Evolutionary conservation across 2,113 vertebrate species (phyloP), one percentile per base, ranked within the genome.

Genomic region (Regulus satrapa): DNA sequence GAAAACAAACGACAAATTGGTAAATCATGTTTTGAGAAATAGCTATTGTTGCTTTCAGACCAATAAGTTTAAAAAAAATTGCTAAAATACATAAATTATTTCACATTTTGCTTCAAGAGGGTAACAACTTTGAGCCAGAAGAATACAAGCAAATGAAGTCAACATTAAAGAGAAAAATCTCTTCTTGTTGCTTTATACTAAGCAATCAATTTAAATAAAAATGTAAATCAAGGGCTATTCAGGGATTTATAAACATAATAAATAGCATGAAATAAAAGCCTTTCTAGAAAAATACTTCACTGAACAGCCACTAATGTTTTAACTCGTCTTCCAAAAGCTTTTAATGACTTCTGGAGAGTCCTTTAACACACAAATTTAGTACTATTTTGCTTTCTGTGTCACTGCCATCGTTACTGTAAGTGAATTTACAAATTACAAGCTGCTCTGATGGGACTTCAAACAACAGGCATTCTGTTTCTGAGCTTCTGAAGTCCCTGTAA

Each of bases 1-100:
- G 99, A 99, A 95, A 99, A 96, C 97, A 99, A 97, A 97, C 98
- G 98, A 86, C 99, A 98, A 79, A 88, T 98, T 96, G 98, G 99
- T 99, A 97, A 97, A 98, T 97, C 69, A 71, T 82, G 40, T 87
- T 93, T 89, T 71, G 69, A 94, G 82, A 95, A 96, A 93, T 94
- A 95, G 80, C 63, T 93, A 51, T 40, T 1, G 1, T 67, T 96
- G 63, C 75, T 96, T 95, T 88, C 83, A 94, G 80, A 89, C 40
- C 32, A 56, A 61, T 31, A 67, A 15, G 5, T 29, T 61, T 88
- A n/a, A n/a, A n/a, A n/a, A 84, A 94, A 85, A 89, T 74, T 85
- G 19, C 56, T 81, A 38, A 86, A 83, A 55, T 88, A 69, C 52
- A 59, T 23, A 19, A 62, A 62, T 76, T 69, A 41, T 69, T 85